Conservation (phyloP, 2,113 vertebrate species). For the Syngnathus floridae region DNA sequence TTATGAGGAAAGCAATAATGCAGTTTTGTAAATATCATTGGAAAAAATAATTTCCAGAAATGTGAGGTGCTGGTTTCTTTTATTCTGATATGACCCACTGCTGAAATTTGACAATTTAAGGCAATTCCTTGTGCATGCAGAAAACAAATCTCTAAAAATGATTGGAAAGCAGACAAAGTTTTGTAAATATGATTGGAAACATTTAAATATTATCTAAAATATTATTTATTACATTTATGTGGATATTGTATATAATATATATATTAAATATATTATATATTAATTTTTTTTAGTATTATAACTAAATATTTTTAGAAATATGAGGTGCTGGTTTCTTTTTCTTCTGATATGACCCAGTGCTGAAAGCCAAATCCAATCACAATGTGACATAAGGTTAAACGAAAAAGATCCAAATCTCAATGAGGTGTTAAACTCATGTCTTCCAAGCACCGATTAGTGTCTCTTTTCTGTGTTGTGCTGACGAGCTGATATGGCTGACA, state of each 20-base stretch:
- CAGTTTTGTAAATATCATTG: background rate
- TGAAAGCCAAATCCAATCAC: slow-evolving; percentile 9
- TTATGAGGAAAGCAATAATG: background rate
- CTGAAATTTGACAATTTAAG: no score
- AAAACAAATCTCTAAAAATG: no score
- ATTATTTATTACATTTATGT: no score
- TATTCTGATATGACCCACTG: no score
- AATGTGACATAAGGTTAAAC: slow-evolving; percentile 31
- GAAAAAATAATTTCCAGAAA: background rate
- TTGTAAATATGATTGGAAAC: background rate
- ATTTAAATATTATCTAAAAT: no score
- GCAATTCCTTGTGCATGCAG: no score
- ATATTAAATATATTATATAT: no score
- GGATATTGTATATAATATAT: no score
- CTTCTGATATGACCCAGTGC: background rate
- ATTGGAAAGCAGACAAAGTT: background rate
- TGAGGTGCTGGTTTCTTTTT: background rate
- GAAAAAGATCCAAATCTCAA: slow-evolving; percentile 15
- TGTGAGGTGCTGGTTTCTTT: background rate
- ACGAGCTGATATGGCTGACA: no score
- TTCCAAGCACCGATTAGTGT: slow-evolving; percentile 30
- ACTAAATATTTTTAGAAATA: background rate
- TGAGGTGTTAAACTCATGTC: slow-evolving; percentile 13
- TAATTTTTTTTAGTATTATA: no score
- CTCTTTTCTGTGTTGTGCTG: background rate